Evolutionary conservation across 2,113 vertebrate species (phyloP), one percentile per base, ranked within the genome.

Genomic region (Asarcornis scutulata): DNA sequence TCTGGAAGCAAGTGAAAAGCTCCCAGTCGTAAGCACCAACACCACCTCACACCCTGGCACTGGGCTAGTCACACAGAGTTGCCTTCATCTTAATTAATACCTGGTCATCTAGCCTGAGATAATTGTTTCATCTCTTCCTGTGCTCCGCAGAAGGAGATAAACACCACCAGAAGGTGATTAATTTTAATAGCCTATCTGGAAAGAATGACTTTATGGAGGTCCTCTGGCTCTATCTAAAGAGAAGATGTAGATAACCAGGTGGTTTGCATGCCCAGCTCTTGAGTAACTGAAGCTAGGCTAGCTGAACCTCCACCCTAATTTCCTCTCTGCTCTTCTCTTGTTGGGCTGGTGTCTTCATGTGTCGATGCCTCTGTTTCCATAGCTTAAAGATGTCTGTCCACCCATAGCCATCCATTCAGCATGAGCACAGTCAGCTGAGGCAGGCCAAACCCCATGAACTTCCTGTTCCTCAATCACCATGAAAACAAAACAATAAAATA

Each of bases 161-260:
- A 88, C 63, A 53, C 14, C 71, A 94, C 42, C 40, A 77, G 84
- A 96, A 94, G 31, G 40, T 90, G 88, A 95, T 91, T 91, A 23
- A 91, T 86, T 91, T 90, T 67, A 90, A 63, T 60, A 86, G 55
- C 50, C 59, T 94, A 15, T 83, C 75, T 95, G 94, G 88, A 93
- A 95, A 86, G 44, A 90, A 86, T 88, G 66, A 64, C 48, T 91
- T 86, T 50, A 64, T 83, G 76, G n/a, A 83, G 71, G 63, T 95
- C 59, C 71, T 80, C 31, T 1, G 63, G 44, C 78, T 71, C 18
- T 85, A 29, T 6, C 11, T 48, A 38, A 59, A 1, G 7, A 75
- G 79, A 81, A 38, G 52, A 63, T 75, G 53, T 75, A 82, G 89
- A 81, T 89, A 91, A 84, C 56, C 46, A 6, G 10, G 42, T 18